These are phyloP conservation scores for Sesia apiformis DNA, from an alignment of 2,888 invertebrate genomes.

Conservation along the genomic window DNA sequence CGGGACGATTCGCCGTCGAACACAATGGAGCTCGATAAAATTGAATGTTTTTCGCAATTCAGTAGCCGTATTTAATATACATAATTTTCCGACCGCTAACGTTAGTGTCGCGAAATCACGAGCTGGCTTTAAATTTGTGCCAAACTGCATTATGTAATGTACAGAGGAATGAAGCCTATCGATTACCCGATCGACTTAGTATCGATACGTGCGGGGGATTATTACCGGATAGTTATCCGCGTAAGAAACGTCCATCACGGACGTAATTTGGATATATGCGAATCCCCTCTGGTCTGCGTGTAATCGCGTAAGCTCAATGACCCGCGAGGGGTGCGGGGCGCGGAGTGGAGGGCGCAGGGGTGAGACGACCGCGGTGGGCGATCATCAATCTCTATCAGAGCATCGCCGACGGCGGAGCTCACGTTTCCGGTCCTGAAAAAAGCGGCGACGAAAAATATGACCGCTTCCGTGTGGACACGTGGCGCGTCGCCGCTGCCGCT, in stretches of 20 bases:
- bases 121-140: conserved; percentile 1
- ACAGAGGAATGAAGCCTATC: conserved; percentile 5
- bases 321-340: conserved; percentile 22
- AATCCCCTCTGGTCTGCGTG: conserved; percentile 48
- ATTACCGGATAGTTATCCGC: conserved; percentile 44
- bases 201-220: conserved; percentile 23
- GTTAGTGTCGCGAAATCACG: not conserved
- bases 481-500: conserved; percentile 7
- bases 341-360: conserved; percentile 21
- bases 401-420: conserved; percentile 36
- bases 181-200: conserved; percentile 9
- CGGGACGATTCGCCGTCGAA: conserved; percentile 6
- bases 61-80: conserved; percentile 1
- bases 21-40: conserved; percentile 23
- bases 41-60: conserved; percentile 16
- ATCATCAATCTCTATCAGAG: conserved; percentile 71
- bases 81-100: conserved; percentile 10
- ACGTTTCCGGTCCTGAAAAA: conserved; percentile 41
- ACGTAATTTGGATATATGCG: conserved; percentile 72
- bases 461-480: conserved; percentile 35
- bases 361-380: conserved; percentile 21
- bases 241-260: conserved; percentile 67
- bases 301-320: conserved; percentile 61
- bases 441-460: conserved; percentile 54
- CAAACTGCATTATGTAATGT: conserved; percentile 6